Evolutionary conservation across 2,113 vertebrate species (phyloP), one percentile per base, ranked within the genome.

Genomic region (Sarotherodon lohbergeri): DNA sequence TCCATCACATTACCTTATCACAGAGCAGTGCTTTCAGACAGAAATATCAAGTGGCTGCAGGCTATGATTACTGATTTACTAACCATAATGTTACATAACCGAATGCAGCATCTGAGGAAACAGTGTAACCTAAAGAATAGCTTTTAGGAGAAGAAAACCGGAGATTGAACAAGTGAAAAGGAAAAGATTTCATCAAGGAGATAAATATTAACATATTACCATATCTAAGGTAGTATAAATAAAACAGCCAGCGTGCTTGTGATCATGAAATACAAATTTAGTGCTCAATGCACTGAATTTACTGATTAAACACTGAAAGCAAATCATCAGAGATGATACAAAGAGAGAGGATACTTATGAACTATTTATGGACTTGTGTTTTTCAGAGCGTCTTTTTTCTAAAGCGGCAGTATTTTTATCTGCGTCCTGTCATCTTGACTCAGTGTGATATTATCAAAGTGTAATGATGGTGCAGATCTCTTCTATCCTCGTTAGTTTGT

Each of bases 1-100:
- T 94, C 84, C 71, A 80, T 94, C 92, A 92, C 90, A 86, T 91
- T 87, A 85, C 52, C 87, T 82, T 82, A 88, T 90, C 85, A 78
- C 54, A 46, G 36, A 90, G 87, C 89, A 7, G 80, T 17, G 80
- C 54, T 32, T 85, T 91, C 66, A 79, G 34, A 80, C 41, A 61
- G 87, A 93, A 93, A 93, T 89, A 91, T 85, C 89, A 90, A 90
- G 73, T 50, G 6, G 84, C 93, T 36, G 1, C 84, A 22, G 89
- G 93, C 83, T 86, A 27, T 17, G 54, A 85, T 89, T 59, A 32
- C 83, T 73, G 88, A 90, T 89, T 91, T 87, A 84, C 88, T 80
- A 68, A 84, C 59, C 17, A 63, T 56, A 80, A 73, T 78, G 82
- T 94, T 93, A 86, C 86, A 89, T 93, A 92, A 94, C 71, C 29